A percentile compares a stretch with the other conserved stretches of the same genome.
Conservation (phyloP, 2,888 invertebrate species). For the Rhopalosiphum nymphaeae region DNA sequence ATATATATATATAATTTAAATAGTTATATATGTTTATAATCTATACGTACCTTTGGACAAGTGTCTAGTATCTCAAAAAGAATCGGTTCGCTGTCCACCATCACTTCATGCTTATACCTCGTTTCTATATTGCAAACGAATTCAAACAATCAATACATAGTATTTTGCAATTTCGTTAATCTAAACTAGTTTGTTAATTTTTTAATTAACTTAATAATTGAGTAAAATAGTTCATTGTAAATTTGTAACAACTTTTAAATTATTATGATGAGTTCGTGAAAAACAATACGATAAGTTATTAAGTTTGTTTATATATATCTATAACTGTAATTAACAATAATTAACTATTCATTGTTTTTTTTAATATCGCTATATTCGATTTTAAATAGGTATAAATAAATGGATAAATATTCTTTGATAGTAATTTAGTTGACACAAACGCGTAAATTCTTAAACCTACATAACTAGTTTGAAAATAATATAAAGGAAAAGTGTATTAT, state of each 20-base stretch:
- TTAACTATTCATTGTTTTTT: neutral
- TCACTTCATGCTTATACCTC: slow-evolving; percentile 84
- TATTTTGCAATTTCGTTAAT: neutral
- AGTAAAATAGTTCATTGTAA: neutral
- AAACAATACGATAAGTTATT: neutral
- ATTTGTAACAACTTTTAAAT: neutral
- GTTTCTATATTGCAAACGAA: slow-evolving; percentile 66
- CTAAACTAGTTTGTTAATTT: neutral
- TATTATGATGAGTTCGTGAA: neutral
- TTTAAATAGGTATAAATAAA: neutral
- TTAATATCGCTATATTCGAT: neutral
- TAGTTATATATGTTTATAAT: no score
- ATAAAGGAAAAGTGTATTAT: neutral
- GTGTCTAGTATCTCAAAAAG: slow-evolving; percentile 92
- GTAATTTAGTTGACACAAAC: neutral
- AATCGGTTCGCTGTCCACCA: slow-evolving; percentile 89
- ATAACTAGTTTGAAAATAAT: neutral
- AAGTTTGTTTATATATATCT: neutral
- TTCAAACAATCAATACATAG: neutral
- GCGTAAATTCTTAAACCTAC: neutral
- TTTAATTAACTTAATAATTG: neutral
- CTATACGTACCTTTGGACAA: slow-evolving; percentile 80
- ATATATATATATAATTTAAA: no score
- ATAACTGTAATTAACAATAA: neutral
- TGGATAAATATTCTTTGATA: neutral